phyloP scores from a whole-genome alignment of 2,113 vertebrate species.

The Marcusenius ussheri region DNA sequence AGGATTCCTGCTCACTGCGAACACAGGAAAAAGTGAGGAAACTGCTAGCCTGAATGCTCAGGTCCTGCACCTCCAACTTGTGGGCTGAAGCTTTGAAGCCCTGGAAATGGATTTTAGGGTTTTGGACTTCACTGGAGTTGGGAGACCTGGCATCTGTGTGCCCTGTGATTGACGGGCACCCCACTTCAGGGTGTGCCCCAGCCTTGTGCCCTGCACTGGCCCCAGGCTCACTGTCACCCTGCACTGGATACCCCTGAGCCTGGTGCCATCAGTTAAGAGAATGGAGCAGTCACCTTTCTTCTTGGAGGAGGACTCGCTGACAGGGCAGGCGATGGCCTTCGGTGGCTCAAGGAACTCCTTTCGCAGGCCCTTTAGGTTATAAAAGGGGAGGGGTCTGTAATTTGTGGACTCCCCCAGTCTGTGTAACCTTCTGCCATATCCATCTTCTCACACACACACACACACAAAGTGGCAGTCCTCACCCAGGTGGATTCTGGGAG shows the following conservation, averaged over 20 bases:
- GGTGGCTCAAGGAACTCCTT: constrained; percentile 75
- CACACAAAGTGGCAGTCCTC: constrained; percentile 26
- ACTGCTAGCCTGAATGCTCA: background rate
- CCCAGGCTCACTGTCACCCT: background rate
- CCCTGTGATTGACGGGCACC: background rate
- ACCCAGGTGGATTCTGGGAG: constrained; percentile 95
- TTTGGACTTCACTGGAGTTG: background rate
- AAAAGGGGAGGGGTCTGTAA: background rate
- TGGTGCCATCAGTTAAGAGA: no score
- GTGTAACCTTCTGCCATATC: background rate
- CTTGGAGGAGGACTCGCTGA: constrained; percentile 89
- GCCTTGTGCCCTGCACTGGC: background rate
- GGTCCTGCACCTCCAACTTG: no score
- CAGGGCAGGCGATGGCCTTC: constrained; percentile 77
- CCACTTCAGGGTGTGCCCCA: background rate
- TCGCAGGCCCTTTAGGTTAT: constrained; percentile 68
- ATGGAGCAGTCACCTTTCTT: constrained; percentile 73
- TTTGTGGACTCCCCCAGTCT: background rate
- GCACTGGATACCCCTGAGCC: no score
- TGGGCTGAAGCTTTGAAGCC: background rate
- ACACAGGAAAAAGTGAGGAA: background rate
- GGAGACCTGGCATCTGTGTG: background rate
- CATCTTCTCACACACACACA: background rate
- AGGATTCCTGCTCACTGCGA: background rate
- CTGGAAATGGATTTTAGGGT: background rate